A percentile compares a stretch with the other conserved stretches of the same genome.
Conservation (phyloP, 2,113 vertebrate species). For the Chauna torquata region DNA sequence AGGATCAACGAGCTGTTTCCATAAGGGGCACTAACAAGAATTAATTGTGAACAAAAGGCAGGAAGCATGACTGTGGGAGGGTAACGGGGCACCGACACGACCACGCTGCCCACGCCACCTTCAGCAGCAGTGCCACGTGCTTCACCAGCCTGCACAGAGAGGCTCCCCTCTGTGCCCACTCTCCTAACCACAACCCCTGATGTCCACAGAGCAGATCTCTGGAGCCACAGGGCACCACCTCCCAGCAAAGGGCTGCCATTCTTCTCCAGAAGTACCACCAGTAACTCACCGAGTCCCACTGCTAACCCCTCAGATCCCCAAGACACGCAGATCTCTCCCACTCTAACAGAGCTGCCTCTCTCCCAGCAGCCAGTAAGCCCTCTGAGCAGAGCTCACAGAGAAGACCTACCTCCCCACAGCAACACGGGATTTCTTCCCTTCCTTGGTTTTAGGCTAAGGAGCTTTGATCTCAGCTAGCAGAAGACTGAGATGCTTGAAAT, state of each 20-base stretch:
- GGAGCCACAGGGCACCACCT: not conserved
- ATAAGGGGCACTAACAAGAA: not conserved
- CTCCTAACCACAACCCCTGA: not conserved
- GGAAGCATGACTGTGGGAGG: fast-evolving
- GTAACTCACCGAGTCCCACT: fast-evolving
- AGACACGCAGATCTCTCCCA: not conserved
- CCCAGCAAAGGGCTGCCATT: not conserved
- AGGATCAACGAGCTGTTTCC: not conserved
- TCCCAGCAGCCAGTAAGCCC: not conserved
- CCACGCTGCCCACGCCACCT: not conserved
- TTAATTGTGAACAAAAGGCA: not conserved
- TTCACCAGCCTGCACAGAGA: not conserved
- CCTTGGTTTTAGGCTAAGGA: not conserved
- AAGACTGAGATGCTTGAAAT: fast-evolving
- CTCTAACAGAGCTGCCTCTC: not conserved
- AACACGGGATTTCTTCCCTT: not conserved
- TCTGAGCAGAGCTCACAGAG: not conserved
- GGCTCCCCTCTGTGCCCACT: not conserved
- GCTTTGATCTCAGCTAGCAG: not conserved
- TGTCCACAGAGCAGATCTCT: not conserved
- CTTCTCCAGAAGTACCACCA: not conserved
- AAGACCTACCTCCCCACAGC: not conserved
- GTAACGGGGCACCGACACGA: not conserved
- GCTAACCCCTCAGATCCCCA: not conserved
- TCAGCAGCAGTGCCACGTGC: not conserved